Evolutionary conservation across 2,888 invertebrate genomes (phyloP), one percentile per base, ranked within the genome.

Genomic region (Drosophila fungiperda): DNA sequence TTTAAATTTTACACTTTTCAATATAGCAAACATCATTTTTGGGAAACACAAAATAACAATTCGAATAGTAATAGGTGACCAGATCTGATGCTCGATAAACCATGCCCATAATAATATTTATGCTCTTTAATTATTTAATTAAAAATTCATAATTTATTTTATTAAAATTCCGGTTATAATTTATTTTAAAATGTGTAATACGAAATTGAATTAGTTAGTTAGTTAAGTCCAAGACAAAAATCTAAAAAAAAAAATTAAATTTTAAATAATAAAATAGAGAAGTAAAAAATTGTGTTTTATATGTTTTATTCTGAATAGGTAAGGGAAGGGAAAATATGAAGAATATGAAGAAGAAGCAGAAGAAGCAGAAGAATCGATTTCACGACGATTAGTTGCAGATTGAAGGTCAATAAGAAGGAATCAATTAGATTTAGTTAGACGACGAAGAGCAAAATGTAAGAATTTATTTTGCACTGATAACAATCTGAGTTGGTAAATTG

Each of bases 1-100:
- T 7, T 23, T 8, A n/a, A 49, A 33, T 42, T 69, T 42, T 69
- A 40, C 64, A 64, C 63, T 58, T 20, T 17, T 42, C 32, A 15
- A 9, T 40, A n/a, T 1, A 20, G 11, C 11, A 11, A 36, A 11
- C 9, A 35, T 6, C 5, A 53, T 23, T 45, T 45, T 23, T 23
- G 7, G 7, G 3, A 12, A 15, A 23, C 12, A 45, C 20, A 20
- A 45, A 45, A 20, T 45, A 1, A 3, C 7, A 1, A 20, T 20
- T 42, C 1, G 42, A 20, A 6, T 11, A 12, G 42, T 9, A 42
- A 42, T 12, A 20, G 6, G 11, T 36, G 17, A 17, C 7, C 36
- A 36, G 6, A 36, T 15, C 35, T 3, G 15, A 36, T 36, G 36
- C n/a, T n/a, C 11, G 40, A n/a, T 20, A 20, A 20, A 6, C 42